Evolutionary conservation across 1,140 invertebrate species (phyloP), one percentile per base, ranked within the genome.

Genomic region (Akabosia matsudoensis): DNA sequence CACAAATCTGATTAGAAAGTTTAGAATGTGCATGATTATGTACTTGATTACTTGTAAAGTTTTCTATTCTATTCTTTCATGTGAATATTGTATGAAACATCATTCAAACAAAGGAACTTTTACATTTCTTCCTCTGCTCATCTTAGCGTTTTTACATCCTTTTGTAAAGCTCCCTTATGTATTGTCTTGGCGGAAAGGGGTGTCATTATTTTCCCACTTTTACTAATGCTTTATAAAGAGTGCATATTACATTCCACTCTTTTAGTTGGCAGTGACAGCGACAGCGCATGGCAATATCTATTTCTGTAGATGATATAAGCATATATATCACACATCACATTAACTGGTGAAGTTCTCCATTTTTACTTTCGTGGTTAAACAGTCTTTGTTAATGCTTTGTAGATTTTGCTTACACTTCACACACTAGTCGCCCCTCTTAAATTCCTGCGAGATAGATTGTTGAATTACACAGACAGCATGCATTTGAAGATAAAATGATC

Each of bases 401-500:
- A 67, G 10, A 4, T 67, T 67, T 61, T 24, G 7, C 54, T 61
- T 61, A n/a, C n/a, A n/a, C n/a, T n/a, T n/a, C n/a, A n/a, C n/a
- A n/a, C n/a, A 18, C 37, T 45, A 10, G 7, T 7, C 37, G 18
- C 18, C 37, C 4, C 61, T 67, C 4, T 22, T 4, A 31, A 67
- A 30, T 67, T n/a, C 61, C 31, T 56, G 54, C 24, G 61, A 28
- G 61, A 67, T 28, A 30, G 24, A 30, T 31, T 30, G 61, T 67
- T 16, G 31, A 67, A 67, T n/a, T 30, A 67, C 10, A 30, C 10
- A 67, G 28, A 45, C 18, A 45, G n/a, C 37, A 45, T 45, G 18
- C 18, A 45, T 45, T 45, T 18, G 7, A 30, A 30, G 61, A 67
- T 67, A 67, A 67, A 67, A 67, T 67, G 61, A 67, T 30, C 61